Percentiles rank a stretch among this genome's conserved stretches.
Evolutionary conservation across 2,797 vertebrate genomes (phyloP).

Genomic region (Pipistrellus pygmaeus): DNA sequence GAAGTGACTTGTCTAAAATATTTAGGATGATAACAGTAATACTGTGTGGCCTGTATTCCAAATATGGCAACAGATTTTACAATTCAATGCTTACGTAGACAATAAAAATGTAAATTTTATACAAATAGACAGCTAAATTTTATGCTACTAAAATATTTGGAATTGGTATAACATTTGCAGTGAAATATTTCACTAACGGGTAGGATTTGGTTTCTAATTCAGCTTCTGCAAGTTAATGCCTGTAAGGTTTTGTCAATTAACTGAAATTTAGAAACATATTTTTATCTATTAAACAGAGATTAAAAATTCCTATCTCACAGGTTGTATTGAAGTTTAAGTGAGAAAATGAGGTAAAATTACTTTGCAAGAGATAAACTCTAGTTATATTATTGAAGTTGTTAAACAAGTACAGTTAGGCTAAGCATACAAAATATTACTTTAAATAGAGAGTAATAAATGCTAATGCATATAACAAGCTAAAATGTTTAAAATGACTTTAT

Average conservation of each 20-base stretch:
- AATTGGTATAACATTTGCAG: background rate
- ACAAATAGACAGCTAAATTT: background rate
- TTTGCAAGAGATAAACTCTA: slow-evolving; percentile 41
- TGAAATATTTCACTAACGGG: background rate
- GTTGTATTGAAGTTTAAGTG: slow-evolving; percentile 60
- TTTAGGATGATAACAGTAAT: background rate
- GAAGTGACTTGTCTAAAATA: slow-evolving; percentile 7
- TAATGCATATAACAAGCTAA: background rate
- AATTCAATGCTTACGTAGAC: background rate
- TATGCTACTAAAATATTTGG: slow-evolving; percentile 4
- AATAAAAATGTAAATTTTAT: slow-evolving; percentile 17
- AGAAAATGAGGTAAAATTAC: slow-evolving; percentile 60
- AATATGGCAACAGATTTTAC: background rate
- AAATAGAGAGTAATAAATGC: slow-evolving; percentile 3
- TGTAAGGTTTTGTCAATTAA: slow-evolving; percentile 55
- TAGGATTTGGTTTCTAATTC: background rate
- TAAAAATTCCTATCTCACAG: slow-evolving; percentile 45
- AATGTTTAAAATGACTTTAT: background rate
- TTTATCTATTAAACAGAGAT: slow-evolving; percentile 63
- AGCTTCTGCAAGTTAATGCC: slow-evolving; percentile 32
- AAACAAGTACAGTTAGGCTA: background rate
- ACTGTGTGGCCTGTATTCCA: background rate
- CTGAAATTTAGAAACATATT: slow-evolving; percentile 8
- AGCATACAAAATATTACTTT: background rate
- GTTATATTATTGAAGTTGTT: background rate